Conservation (phyloP, 2,797 vertebrate species). For the Podarcis lilfordi region DNA sequence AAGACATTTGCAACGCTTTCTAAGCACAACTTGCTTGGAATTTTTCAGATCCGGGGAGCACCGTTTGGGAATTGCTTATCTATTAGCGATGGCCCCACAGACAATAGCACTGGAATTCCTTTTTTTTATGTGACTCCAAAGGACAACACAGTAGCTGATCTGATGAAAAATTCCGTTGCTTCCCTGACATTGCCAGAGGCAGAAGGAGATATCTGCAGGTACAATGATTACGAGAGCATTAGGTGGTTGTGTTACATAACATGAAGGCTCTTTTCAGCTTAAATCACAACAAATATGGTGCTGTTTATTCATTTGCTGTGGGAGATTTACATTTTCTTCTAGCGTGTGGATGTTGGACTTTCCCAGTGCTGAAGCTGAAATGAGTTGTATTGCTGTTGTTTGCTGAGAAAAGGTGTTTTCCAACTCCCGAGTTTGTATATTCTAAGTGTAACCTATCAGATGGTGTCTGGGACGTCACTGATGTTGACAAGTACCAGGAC, state of each 20-base stretch:
- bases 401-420: neutral
- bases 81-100: constrained; percentile 86
- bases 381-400: neutral
- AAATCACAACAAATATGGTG: neutral
- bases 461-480: neutral
- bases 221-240: constrained; percentile 17
- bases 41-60: constrained; percentile 85
- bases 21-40: neutral
- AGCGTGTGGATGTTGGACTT: neutral
- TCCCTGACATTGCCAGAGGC: constrained; percentile 87
- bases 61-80: constrained; percentile 90
- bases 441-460: neutral
- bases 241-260: neutral
- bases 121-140: constrained; percentile 88
- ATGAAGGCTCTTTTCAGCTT: neutral
- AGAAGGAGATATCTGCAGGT: constrained; percentile 90
- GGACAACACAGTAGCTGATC: constrained; percentile 83
- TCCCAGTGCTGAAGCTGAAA: too few relatives aligned
- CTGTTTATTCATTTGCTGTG: neutral
- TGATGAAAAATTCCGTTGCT: constrained; percentile 84
- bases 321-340: neutral
- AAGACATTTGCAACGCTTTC: neutral
- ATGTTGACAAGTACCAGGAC: neutral
- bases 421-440: neutral
- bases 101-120: constrained; percentile 89